Conservation (phyloP, 2,797 vertebrate species). For the Notamacropus eugenii region DNA sequence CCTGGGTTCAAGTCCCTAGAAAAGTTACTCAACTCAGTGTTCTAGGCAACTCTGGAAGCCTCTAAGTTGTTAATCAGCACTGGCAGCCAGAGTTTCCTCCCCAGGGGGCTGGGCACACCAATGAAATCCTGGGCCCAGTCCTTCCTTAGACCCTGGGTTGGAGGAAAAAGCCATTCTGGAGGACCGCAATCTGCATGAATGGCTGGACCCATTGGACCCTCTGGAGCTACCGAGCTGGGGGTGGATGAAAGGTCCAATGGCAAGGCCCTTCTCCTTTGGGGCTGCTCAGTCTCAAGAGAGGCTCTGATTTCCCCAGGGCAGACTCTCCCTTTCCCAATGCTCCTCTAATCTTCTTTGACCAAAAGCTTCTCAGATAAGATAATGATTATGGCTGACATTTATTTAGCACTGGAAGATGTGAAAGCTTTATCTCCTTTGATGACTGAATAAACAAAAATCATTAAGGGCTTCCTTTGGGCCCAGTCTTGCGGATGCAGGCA, state of each 20-base stretch:
- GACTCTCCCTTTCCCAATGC: background rate
- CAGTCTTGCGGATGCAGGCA: background rate
- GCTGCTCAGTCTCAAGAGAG: too few relatives aligned
- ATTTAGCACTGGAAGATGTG: background rate
- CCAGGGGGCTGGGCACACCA: background rate
- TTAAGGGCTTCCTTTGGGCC: background rate
- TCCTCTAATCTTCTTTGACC: background rate
- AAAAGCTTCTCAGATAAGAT: background rate
- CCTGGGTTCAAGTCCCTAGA: background rate
- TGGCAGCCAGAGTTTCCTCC: background rate
- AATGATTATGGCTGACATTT: background rate
- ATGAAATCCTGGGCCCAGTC: background rate
- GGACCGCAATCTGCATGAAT: background rate
- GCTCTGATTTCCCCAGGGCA: background rate
- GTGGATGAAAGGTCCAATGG: background rate
- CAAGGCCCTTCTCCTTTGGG: too few relatives aligned
- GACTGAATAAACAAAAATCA: background rate
- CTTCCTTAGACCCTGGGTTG: background rate
- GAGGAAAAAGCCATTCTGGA: background rate
- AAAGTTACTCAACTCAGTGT: background rate
- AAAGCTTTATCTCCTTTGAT: background rate
- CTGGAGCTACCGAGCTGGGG: background rate
- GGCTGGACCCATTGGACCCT: background rate
- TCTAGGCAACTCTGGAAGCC: background rate
- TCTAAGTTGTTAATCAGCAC: background rate